These are phyloP conservation scores for Lepidocyrtinus sp. DNA, from an alignment of 2,888 invertebrate species.

Conservation along the genomic window DNA sequence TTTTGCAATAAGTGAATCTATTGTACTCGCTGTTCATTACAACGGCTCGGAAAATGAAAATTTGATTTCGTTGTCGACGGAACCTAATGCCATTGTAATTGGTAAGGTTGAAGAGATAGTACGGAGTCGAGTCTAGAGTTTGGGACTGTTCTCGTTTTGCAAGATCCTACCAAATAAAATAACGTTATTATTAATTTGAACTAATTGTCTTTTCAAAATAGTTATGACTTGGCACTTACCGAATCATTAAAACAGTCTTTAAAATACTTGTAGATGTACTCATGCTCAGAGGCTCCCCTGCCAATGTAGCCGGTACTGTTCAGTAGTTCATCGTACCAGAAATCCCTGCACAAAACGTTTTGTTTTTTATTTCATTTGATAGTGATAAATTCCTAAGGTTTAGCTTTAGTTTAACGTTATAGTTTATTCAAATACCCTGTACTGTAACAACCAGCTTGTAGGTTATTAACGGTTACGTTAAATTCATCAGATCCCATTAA, in stretches of 20 bases:
- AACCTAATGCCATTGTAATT: constrained; percentile 63
- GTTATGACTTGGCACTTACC: constrained; percentile 19
- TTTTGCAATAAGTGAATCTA: constrained; percentile 64
- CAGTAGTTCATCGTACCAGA: constrained; percentile 57
- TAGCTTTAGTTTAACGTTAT: too few species aligned
- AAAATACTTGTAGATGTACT: constrained; percentile 62
- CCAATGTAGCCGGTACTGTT: constrained; percentile 17
- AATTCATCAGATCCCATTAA: constrained; percentile 49
- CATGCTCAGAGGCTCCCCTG: constrained; percentile 41
- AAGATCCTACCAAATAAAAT: neutral
- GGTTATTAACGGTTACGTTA: constrained; percentile 45
- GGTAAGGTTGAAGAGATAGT: constrained; percentile 56
- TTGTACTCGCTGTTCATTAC: constrained; percentile 66
- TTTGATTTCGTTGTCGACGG: constrained; percentile 61
- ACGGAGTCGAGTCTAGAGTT: constrained; percentile 11
- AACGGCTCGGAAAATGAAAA: constrained; percentile 66
- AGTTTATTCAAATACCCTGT: constrained; percentile 46
- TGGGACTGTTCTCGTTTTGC: constrained; percentile 17
- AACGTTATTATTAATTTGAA: neutral
- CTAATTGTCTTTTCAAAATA: neutral
- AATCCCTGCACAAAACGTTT: constrained; percentile 17
- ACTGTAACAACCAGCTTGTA: constrained; percentile 54
- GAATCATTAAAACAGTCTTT: constrained; percentile 55
- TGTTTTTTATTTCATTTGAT: too few species aligned
- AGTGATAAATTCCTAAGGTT: too few species aligned